Evolutionary conservation across 2,113 vertebrate genomes (phyloP).

Genomic region (Pantherophis guttatus): DNA sequence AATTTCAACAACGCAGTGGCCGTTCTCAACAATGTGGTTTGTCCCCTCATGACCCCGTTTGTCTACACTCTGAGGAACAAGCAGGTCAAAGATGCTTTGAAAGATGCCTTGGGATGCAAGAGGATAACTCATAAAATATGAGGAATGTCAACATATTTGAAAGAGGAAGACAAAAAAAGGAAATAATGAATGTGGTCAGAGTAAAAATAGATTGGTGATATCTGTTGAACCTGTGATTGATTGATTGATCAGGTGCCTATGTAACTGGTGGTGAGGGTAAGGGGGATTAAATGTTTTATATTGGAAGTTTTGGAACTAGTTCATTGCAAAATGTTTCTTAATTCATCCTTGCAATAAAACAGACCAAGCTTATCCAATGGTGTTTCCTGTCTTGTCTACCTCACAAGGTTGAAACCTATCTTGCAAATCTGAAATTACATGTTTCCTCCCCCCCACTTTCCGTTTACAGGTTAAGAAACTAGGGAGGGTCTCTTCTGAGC

Average conservation of each 20-base stretch:
- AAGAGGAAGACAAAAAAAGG: background rate
- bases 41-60: constrained; percentile 24
- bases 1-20: constrained; percentile 11
- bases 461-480: background rate
- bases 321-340: background rate
- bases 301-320: background rate
- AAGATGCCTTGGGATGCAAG: background rate
- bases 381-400: background rate
- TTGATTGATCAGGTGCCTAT: background rate
- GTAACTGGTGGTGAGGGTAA: background rate
- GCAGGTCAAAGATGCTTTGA: constrained; percentile 29
- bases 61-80: constrained; percentile 39
- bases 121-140: background rate
- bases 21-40: constrained; percentile 28
- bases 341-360: background rate
- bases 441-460: background rate
- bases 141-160: background rate
- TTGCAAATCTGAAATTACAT: background rate
- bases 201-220: background rate
- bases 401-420: background rate
- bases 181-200: background rate
- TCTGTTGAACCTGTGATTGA: background rate
- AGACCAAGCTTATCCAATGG: background rate
- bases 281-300: background rate
- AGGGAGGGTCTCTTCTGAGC: background rate